Base-by-base conservation (phyloP, 1,140 invertebrate genomes). In the Panagrolaimus sp. region DNA sequence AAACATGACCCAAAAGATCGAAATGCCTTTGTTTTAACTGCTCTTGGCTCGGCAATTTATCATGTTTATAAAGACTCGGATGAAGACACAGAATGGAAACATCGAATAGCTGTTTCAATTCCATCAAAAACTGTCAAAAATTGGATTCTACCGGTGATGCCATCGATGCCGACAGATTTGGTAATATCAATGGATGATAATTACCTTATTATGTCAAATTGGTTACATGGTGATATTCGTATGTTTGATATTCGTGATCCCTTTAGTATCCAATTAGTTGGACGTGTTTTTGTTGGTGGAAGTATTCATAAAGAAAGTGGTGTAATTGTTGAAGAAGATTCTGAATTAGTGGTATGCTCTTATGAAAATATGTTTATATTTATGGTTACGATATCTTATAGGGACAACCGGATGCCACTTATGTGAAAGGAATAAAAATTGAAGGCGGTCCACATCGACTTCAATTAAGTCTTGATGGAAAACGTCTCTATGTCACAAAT, bases 371-470 rank as follows among this genome's bases (percentile, higher is more conserved):
- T n/a, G n/a, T n/a, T n/a, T n/a, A n/a, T n/a, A n/a, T n/a, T n/a
- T n/a, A n/a, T n/a, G n/a, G n/a, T n/a, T n/a, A n/a, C n/a, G n/a
- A n/a, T n/a, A n/a, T n/a, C n/a, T n/a, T n/a, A 58, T 73, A 90
- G 85, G 85, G 87, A 58, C 88, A 89, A 78, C 90, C 90, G 1
- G 83, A 89, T 67, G 89, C 90, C 0, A 84, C 90, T 2, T 85
- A 85, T 70, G 84, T 97, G 0, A 92, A 94, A 83, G 91, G 90
- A 1, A 89, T 89, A 68, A 86, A 87, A 55, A 83, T 97, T 7
- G 85, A 89, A 63, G 95, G 93, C 15, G 88, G 89, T 1, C 91
- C 94, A 0, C 95, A 98, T 84, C 98, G 98, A 95, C 82, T 98
- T 58, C 95, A 98, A 82, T 84, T 98, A 0, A 96, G 92, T 74